A percentile compares a stretch with the other conserved stretches of the same genome.
These are phyloP conservation scores for Drosophila austrosaltans DNA, from an alignment of 2,888 invertebrate species.

Conservation along the genomic window DNA sequence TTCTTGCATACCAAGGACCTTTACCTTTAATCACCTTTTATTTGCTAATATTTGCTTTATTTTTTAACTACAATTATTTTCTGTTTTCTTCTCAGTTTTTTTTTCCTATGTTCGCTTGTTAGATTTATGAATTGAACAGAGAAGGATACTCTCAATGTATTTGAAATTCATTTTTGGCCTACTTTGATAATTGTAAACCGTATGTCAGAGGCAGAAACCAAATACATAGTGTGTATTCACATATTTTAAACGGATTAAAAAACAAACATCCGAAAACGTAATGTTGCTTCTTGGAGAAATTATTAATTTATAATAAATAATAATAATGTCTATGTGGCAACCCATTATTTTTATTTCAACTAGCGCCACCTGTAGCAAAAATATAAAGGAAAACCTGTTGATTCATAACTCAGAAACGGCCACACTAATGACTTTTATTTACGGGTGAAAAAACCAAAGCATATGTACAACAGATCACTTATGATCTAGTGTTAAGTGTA, in stretches of 20 bases:
- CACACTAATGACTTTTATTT: neutral
- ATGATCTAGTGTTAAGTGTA: constrained; percentile 7
- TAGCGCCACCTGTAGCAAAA: too few species aligned
- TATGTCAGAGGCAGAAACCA: too few species aligned
- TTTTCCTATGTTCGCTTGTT: neutral
- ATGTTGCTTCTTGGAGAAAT: too few species aligned
- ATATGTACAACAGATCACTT: neutral
- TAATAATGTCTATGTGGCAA: too few species aligned
- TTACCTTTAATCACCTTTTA: constrained; percentile 6
- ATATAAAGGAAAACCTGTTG: too few species aligned
- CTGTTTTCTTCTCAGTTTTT: neutral
- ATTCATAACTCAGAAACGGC: neutral
- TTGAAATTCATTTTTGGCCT: neutral
- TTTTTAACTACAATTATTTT: neutral
- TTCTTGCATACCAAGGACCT: neutral
- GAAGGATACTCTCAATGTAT: neutral
- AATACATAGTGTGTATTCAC: too few species aligned
- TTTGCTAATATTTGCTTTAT: neutral
- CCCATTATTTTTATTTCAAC: too few species aligned
- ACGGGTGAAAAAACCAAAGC: too few species aligned
- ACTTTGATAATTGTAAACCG: neutral
- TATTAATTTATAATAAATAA: too few species aligned
- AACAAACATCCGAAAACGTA: too few species aligned
- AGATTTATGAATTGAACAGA: neutral
- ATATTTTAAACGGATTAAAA: too few species aligned